Base-by-base conservation (phyloP, 2,797 vertebrate genomes). In the Octomys mimax region DNA sequence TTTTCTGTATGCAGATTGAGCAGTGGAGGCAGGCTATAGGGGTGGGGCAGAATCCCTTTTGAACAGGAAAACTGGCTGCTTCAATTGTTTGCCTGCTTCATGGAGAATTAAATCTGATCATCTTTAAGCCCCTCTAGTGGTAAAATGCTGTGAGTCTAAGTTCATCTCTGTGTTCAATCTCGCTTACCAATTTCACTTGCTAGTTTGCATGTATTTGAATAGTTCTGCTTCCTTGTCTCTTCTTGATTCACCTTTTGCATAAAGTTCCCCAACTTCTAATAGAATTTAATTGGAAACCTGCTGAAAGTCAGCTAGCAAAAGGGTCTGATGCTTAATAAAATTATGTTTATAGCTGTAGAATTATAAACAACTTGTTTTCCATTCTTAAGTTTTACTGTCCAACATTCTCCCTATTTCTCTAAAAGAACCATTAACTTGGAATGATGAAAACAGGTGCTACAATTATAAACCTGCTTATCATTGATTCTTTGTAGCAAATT, bases 341-440 rank as follows among this genome's bases (percentile, higher is more conserved):
- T 89, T 90, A 90, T 95, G 19, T 46, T 66, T 78, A 61, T n/a
- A 22, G 26, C 3, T 21, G 79, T 18, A 21, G 57, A 88, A 78
- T 85, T 83, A 46, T 42, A 90, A 90, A 91, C 52, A 77, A 61
- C 59, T 71, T 88, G 9, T 78, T 39, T 92, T 77, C n/a, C 3
- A 16, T 18, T 64, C 79, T 91, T 52, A 91, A 88, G 82, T 89
- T 91, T 90, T 91, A 5, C 39, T 89, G 21, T 71, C 91, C 46
- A 91, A 66, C 80, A 94, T 71, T 82, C 81, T 42, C 91, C 83
- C 28, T 54, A 71, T 91, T 94, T 93, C 62, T 78, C n/a, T 73
- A 54, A 22, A 77, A 85, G 21, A 91, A 83, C 19, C 28, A 21
- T 59, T 36, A 57, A 4, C 46, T 86, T 78, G 57, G 86, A 94